Percentiles rank a stretch among this genome's conserved stretches.
These are phyloP conservation scores for Ambastaia sidthimunki DNA, from an alignment of 2,797 vertebrate genomes.

Conservation along the genomic window DNA sequence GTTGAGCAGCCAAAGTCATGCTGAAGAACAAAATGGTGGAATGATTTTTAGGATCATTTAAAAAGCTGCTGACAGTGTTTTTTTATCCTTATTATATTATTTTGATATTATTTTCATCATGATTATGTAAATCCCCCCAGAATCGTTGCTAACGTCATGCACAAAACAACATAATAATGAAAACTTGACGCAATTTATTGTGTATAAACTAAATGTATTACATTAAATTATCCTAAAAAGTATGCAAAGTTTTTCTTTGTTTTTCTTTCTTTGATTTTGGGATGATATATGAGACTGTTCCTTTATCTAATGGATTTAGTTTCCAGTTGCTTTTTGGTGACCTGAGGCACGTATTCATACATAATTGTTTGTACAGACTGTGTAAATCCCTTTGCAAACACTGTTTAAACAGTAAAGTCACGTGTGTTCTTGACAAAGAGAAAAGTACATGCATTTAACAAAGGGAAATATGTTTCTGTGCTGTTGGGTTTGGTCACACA, in stretches of 20 bases:
- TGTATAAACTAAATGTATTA: no score
- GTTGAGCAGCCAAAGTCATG: no score
- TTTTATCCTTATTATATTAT: no score
- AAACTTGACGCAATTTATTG: no score
- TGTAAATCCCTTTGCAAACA: neutral
- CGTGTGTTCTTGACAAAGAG: neutral
- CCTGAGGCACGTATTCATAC: neutral
- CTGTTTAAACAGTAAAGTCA: neutral
- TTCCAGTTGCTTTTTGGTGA: neutral
- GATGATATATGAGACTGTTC: neutral
- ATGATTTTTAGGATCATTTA: no score
- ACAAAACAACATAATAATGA: no score
- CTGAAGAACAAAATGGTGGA: no score
- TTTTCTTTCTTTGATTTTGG: neutral
- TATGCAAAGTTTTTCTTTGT: neutral
- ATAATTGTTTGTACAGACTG: neutral
- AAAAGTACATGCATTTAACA: neutral
- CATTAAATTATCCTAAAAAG: no score
- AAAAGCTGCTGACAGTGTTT: no score
- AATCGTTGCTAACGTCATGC: no score
- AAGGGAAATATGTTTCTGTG: neutral
- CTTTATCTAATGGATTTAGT: neutral
- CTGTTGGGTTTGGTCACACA: neutral
- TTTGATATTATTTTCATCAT: no score
- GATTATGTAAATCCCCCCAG: no score